Evolutionary conservation across 2,888 invertebrate species (phyloP).

Genomic region (Microplitis deprimator): DNA sequence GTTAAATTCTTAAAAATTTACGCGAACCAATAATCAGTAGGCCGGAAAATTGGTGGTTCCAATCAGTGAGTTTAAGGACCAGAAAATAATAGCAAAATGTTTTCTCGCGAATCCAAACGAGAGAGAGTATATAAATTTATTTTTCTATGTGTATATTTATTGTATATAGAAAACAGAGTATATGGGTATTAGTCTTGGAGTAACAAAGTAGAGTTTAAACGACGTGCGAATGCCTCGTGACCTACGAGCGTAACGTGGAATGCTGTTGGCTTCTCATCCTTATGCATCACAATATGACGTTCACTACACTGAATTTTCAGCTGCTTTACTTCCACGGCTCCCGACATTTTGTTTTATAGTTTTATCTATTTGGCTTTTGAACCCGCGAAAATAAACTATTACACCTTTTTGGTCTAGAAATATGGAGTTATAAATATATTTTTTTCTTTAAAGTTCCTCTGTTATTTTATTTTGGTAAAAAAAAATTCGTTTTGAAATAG

Average conservation of each 20-base stretch:
- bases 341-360: constrained; percentile 36
- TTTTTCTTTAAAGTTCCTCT: too few relatives aligned
- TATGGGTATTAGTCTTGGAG: background rate
- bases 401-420: background rate
- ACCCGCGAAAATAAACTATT: constrained; percentile 12
- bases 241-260: constrained; percentile 68
- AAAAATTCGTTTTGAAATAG: too few relatives aligned
- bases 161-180: background rate
- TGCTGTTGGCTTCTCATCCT: constrained; percentile 49
- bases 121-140: constrained; percentile 12
- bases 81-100: constrained; percentile 63
- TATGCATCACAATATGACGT: constrained; percentile 6
- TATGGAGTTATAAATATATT: background rate
- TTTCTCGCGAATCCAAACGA: constrained; percentile 25
- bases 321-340: background rate
- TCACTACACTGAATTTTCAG: background rate
- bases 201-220: constrained; percentile 45
- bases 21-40: constrained; percentile 55
- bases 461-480: too few relatives aligned
- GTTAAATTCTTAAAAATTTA: background rate
- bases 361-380: constrained; percentile 15
- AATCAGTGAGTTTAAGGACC: constrained; percentile 64
- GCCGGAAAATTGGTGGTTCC: constrained; percentile 65
- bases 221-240: constrained; percentile 65
- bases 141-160: constrained; percentile 17